A percentile compares a stretch with the other conserved stretches of the same genome.
phyloP scores from a whole-genome alignment of 2,113 vertebrate genomes.

The Aegithalos caudatus region DNA sequence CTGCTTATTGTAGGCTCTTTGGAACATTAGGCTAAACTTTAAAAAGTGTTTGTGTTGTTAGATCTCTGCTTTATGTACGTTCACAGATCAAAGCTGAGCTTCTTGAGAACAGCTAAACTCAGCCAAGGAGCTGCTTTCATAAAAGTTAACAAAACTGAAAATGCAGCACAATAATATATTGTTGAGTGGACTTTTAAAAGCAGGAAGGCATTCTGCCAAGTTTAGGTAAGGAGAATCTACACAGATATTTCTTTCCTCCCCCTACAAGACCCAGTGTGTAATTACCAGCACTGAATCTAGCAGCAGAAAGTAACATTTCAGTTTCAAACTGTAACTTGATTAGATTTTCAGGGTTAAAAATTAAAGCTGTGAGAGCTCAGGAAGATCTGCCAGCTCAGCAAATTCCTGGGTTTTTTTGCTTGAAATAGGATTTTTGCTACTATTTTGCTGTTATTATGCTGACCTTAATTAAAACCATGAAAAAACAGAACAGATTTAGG shows the following conservation, averaged over 20 bases:
- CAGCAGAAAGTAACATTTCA: slow-evolving; percentile 10
- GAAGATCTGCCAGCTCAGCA: slow-evolving; percentile 8
- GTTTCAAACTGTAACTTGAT: slow-evolving; percentile 30
- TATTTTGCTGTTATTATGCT: neutral
- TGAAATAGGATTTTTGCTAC: neutral
- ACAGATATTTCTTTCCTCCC: neutral
- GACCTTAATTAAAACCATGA: neutral
- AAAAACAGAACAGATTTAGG: neutral
- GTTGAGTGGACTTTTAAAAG: neutral
- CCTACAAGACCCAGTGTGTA: neutral
- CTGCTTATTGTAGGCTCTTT: neutral
- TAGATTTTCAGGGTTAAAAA: slow-evolving; percentile 33
- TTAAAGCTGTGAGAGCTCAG: neutral
- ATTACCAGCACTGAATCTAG: neutral
- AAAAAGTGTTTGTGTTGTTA: neutral
- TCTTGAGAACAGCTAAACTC: neutral
- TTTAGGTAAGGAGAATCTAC: neutral
- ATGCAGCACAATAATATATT: neutral
- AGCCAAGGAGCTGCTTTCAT: neutral
- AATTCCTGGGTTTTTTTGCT: neutral
- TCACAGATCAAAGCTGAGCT: neutral
- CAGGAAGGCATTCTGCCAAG: neutral
- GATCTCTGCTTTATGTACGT: neutral
- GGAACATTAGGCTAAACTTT: neutral
- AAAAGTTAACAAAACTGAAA: neutral